Conservation (phyloP, 2,113 vertebrate species). For the Amphiprion percula region DNA sequence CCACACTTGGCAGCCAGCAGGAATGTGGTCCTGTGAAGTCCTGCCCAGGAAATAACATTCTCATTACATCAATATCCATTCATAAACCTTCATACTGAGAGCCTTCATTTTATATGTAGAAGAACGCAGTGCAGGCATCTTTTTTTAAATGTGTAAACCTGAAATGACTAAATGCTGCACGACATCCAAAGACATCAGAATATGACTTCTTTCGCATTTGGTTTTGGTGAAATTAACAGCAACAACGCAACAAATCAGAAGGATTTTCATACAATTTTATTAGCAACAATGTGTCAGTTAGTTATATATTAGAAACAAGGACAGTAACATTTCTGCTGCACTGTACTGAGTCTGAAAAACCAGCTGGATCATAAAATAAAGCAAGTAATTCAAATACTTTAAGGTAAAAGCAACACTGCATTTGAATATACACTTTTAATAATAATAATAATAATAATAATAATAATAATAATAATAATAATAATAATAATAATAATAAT, state of each 20-base stretch:
- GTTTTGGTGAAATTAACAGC: background rate
- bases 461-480: slow-evolving; percentile 65
- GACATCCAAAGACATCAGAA: background rate
- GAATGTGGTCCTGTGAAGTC: background rate
- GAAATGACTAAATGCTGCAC: background rate
- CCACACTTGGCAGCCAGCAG: slow-evolving; percentile 3
- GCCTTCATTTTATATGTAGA: no score
- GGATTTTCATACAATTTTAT: slow-evolving; percentile 85
- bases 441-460: slow-evolving; percentile 64
- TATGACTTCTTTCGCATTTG: background rate
- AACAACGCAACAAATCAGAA: background rate
- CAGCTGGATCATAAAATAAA: slow-evolving; percentile 75
- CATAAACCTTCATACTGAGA: background rate
- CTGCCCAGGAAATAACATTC: background rate
- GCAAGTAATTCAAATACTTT: slow-evolving; percentile 72
- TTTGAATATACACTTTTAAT: slow-evolving; percentile 75
- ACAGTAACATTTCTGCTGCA: slow-evolving; percentile 81
- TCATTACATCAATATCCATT: slow-evolving; percentile 2
- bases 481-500: slow-evolving; percentile 68
- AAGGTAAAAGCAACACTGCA: slow-evolving; percentile 81
- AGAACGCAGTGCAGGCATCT: no score
- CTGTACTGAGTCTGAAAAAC: slow-evolving; percentile 76
- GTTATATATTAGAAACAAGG: slow-evolving; percentile 82
- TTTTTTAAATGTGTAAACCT: background rate
- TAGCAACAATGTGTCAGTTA: slow-evolving; percentile 84